A percentile compares a stretch with the other conserved stretches of the same genome.
Conservation (phyloP, 2,113 vertebrate species). For the Rhinoptilus africanus region DNA sequence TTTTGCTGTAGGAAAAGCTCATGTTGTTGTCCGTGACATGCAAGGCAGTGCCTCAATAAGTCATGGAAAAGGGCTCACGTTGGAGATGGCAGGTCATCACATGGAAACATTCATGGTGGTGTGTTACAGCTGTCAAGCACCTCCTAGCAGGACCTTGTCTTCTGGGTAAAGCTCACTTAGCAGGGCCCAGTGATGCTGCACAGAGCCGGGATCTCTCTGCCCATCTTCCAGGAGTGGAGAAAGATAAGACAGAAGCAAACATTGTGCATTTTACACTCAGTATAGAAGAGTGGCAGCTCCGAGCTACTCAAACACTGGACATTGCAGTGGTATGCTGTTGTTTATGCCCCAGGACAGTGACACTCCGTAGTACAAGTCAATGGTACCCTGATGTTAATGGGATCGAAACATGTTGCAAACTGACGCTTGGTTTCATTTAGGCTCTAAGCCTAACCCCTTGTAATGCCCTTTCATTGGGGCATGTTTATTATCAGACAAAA, state of each 20-base stretch:
- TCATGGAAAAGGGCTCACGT: accelerated
- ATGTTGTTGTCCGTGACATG: background rate
- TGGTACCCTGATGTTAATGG: background rate
- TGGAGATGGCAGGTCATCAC: background rate
- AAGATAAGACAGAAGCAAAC: background rate
- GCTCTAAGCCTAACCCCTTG: background rate
- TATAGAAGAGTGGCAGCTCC: background rate
- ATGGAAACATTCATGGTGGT: background rate
- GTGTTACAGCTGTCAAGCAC: background rate
- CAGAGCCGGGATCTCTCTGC: background rate
- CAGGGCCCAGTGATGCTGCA: accelerated
- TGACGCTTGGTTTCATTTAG: background rate
- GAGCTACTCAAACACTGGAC: no score
- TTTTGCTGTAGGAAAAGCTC: background rate
- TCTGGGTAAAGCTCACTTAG: background rate
- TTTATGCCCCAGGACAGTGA: accelerated
- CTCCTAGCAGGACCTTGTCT: background rate
- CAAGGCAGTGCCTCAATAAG: accelerated
- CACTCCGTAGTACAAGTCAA: background rate
- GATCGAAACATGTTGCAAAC: background rate
- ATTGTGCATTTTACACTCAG: accelerated
- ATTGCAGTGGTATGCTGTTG: accelerated
- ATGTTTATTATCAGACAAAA: background rate
- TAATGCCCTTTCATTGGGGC: background rate
- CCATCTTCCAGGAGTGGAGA: background rate